A percentile compares a stretch with the other conserved stretches of the same genome.
phyloP scores from a whole-genome alignment of 2,888 invertebrate species.

The Coremacera marginata region DNA sequence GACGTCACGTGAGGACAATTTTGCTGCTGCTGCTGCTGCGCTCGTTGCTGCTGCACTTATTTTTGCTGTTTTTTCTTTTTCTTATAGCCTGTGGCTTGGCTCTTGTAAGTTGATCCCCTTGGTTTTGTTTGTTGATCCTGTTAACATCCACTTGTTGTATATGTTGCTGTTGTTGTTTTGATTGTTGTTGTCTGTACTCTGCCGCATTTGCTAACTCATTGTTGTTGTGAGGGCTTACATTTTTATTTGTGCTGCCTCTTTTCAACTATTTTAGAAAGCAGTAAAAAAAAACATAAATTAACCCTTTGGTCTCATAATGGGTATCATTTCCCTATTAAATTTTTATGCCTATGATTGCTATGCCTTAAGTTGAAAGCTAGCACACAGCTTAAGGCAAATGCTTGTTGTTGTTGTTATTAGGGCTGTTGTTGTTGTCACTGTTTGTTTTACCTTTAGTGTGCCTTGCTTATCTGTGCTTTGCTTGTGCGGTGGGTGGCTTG shows the following conservation, averaged over 20 bases:
- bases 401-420: background rate
- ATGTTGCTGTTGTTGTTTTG: conserved; percentile 1
- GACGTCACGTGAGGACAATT: conserved; percentile 28
- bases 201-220: background rate
- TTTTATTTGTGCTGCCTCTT: background rate
- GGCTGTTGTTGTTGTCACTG: background rate
- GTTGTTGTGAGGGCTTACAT: background rate
- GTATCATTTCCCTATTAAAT: background rate
- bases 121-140: conserved; percentile 12
- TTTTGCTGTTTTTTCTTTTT: background rate
- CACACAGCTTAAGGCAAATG: background rate
- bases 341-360: background rate
- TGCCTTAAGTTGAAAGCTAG: background rate
- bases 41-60: background rate
- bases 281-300: background rate
- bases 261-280: background rate
- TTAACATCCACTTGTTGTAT: background rate
- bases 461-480: background rate
- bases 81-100: background rate
- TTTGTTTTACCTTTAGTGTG: background rate
- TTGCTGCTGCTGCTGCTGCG: background rate
- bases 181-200: background rate
- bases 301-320: background rate
- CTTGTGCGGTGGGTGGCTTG: background rate
- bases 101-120: conserved; percentile 21